Percentiles rank a stretch among this genome's conserved stretches.
phyloP scores from a whole-genome alignment of 2,113 vertebrate species.

The Ameiurus melas region DNA sequence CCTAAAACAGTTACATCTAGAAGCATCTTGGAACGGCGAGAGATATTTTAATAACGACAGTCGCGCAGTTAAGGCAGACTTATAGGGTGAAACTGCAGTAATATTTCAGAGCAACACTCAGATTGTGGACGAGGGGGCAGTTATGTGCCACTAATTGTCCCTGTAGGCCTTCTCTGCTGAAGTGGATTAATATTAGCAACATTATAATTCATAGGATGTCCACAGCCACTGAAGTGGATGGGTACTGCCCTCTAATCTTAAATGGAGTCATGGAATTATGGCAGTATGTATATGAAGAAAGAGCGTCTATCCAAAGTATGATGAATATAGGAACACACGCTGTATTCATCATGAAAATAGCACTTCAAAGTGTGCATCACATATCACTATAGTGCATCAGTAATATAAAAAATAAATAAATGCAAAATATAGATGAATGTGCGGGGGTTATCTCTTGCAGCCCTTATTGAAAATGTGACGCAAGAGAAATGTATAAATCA shows the following conservation, averaged over 20 bases:
- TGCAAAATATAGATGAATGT: constrained; percentile 27
- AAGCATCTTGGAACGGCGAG: constrained; percentile 49
- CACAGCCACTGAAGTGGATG: constrained; percentile 51
- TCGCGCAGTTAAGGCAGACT: constrained; percentile 62
- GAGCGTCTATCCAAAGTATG: background rate
- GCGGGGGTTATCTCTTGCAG: constrained; percentile 25
- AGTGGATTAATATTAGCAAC: constrained; percentile 61
- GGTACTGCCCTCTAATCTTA: constrained; percentile 54
- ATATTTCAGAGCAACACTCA: constrained; percentile 63
- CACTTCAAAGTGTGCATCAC: background rate
- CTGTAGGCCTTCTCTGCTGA: constrained; percentile 64
- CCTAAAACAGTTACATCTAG: background rate
- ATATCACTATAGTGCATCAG: background rate
- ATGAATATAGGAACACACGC: constrained; percentile 8
- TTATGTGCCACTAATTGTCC: constrained; percentile 71
- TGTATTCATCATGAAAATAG: background rate
- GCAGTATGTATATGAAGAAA: constrained; percentile 6
- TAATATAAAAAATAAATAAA: background rate
- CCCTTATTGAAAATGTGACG: constrained; percentile 55
- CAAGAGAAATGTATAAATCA: constrained; percentile 50
- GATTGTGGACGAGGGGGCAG: constrained; percentile 50
- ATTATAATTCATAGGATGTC: constrained; percentile 66
- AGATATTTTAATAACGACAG: constrained; percentile 60
- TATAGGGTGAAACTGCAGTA: constrained; percentile 65
- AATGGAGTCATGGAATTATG: constrained; percentile 19